Percentiles rank a stretch among this genome's conserved stretches.
Evolutionary conservation across 2,797 vertebrate genomes (phyloP).

Genomic region (Podarcis siculus): DNA sequence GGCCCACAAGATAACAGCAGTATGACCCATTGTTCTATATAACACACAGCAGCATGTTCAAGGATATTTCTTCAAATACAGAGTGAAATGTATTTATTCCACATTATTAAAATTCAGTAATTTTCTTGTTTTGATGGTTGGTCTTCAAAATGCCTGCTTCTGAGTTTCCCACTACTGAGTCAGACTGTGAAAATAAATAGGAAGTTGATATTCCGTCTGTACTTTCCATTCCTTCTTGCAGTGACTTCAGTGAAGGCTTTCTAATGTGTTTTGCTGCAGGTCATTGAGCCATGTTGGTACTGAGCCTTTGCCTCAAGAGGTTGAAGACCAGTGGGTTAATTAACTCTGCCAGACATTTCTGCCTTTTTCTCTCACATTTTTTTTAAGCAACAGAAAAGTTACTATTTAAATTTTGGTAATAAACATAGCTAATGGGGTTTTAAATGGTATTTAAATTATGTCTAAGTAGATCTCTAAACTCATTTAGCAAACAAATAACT

Average conservation of each 20-base stretch:
- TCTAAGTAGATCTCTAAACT: constrained; percentile 72
- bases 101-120: constrained; percentile 15
- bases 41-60: not conserved
- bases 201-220: not conserved
- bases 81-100: not conserved
- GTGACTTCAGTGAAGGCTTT: not conserved
- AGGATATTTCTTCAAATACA: not conserved
- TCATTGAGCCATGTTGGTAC: not conserved
- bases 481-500: constrained; percentile 76
- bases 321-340: constrained; percentile 37
- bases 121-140: not conserved
- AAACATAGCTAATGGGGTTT: constrained; percentile 73
- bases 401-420: constrained; percentile 66
- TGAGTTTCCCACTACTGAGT: constrained; percentile 10
- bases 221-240: not conserved
- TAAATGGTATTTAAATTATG: constrained; percentile 76
- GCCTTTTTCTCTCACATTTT: not conserved
- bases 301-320: constrained; percentile 35
- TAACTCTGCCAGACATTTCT: constrained; percentile 41
- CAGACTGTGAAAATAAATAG: not conserved
- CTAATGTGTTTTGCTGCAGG: not conserved
- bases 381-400: constrained; percentile 46
- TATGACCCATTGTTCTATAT: not conserved
- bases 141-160: constrained; percentile 25
- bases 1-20: not conserved